These are phyloP conservation scores for Morbakka virulenta DNA, from an alignment of 30 jellyfish, hydroid and myxozoan species.

Conservation along the genomic window DNA sequence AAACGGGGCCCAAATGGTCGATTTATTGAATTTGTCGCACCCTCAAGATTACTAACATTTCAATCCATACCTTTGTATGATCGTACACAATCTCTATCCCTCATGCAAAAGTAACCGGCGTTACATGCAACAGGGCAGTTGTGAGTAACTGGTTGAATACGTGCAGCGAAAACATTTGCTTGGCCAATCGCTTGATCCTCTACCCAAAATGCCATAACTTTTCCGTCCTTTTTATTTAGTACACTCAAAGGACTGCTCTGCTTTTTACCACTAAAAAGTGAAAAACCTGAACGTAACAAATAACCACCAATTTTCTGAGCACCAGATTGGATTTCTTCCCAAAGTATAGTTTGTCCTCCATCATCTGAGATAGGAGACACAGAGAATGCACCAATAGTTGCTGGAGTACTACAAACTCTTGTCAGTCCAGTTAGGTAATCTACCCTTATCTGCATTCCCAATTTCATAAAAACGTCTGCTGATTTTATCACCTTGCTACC, in stretches of 20 bases:
- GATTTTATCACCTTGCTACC: conserved; percentile 42
- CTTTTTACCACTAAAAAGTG: conserved; percentile 15
- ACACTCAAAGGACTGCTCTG: conserved; percentile 45
- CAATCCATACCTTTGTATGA: conserved; percentile 17
- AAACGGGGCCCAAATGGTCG: too few relatives aligned
- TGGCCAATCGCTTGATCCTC: conserved; percentile 37
- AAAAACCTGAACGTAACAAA: conserved; percentile 33
- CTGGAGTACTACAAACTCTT: conserved; percentile 32
- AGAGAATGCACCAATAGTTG: conserved; percentile 3
- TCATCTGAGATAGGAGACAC: conserved; percentile 29
- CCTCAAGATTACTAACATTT: too few relatives aligned
- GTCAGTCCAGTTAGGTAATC: conserved; percentile 24
- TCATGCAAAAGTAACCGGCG: conserved; percentile 21
- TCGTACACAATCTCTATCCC: conserved; percentile 20
- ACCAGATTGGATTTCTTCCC: conserved; percentile 41
- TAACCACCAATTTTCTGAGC: conserved; percentile 26
- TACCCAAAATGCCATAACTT: conserved; percentile 48
- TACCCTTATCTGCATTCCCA: background rate
- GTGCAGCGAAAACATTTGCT: conserved; percentile 36
- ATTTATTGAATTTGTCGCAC: too few relatives aligned
- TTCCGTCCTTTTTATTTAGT: conserved; percentile 15
- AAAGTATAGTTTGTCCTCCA: conserved; percentile 43
- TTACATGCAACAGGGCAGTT: conserved; percentile 35
- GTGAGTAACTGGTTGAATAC: conserved; percentile 41
- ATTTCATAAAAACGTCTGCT: conserved; percentile 21